Conservation (phyloP, 2,113 vertebrate species). For the Planiliza haematocheilus region DNA sequence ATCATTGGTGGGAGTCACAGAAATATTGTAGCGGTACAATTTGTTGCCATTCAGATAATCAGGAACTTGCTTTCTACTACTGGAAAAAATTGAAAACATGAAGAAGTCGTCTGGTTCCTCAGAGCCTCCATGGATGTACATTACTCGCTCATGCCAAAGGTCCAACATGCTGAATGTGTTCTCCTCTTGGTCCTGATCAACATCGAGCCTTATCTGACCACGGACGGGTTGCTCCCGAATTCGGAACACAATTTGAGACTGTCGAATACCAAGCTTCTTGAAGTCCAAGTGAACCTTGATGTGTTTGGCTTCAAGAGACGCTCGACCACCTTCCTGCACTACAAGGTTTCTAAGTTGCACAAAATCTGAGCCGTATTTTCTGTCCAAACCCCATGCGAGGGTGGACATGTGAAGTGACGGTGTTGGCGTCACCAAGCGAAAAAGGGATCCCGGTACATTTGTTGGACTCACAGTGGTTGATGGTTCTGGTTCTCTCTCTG, state of each 20-base stretch:
- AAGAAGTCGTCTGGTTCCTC: conserved; percentile 88
- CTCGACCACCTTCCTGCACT: conserved; percentile 87
- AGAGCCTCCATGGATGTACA: conserved; percentile 91
- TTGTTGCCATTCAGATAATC: conserved; percentile 81
- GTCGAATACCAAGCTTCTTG: conserved; percentile 84
- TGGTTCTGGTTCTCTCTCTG: conserved; percentile 69
- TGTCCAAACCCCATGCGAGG: conserved; percentile 67
- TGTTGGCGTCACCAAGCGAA: conserved; percentile 65
- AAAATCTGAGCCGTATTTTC: conserved; percentile 77
- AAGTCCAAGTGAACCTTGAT: conserved; percentile 88
- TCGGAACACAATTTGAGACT: conserved; percentile 89
- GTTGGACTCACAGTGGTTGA: conserved; percentile 56
- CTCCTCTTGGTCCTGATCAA: conserved; percentile 78
- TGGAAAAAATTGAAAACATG: conserved; percentile 86
- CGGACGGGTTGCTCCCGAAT: conserved; percentile 83
- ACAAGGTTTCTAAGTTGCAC: conserved; percentile 86
- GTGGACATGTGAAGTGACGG: conserved; percentile 66
- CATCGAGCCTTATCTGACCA: conserved; percentile 86
- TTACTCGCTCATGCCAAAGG: conserved; percentile 85
- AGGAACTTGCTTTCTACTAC: conserved; percentile 83
- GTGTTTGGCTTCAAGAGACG: conserved; percentile 87
- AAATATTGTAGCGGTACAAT: conserved; percentile 85
- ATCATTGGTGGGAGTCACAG: conserved; percentile 88
- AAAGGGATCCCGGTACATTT: conserved; percentile 18
- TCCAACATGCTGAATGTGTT: conserved; percentile 89